These are phyloP conservation scores for Lypha dubia DNA, from an alignment of 2,888 invertebrate genomes.

Conservation along the genomic window DNA sequence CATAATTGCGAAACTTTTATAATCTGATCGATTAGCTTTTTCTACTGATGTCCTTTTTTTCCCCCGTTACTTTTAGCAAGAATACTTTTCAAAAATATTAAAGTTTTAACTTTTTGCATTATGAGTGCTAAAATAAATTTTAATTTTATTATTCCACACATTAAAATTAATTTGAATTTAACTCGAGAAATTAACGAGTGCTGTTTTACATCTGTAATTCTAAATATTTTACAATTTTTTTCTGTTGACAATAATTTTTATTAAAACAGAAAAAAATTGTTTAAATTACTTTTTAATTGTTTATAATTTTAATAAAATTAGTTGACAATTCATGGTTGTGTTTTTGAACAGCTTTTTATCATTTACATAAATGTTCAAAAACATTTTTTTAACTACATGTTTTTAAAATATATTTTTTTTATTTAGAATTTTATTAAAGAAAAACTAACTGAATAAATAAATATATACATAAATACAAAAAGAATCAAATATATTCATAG, in stretches of 20 bases:
- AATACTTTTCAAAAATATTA: no score
- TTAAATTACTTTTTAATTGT: slow-evolving; percentile 61
- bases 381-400: neutral
- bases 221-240: neutral
- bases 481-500: slow-evolving; percentile 14
- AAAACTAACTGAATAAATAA: no score
- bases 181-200: neutral
- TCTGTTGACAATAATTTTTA: neutral
- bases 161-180: neutral
- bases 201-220: neutral
- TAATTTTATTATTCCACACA: no score
- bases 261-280: neutral
- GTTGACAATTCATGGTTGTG: slow-evolving; percentile 55
- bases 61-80: no score
- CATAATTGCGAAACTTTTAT: no score
- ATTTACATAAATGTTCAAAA: neutral
- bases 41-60: no score
- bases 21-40: no score
- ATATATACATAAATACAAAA: no score
- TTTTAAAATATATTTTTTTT: slow-evolving; percentile 14
- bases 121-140: no score
- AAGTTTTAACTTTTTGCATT: no score
- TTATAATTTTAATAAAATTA: slow-evolving; percentile 60
- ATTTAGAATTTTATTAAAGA: slow-evolving; percentile 41
- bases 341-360: neutral